These are phyloP conservation scores for Pachyrhynchus sulphureomaculatus DNA, from an alignment of 1,140 invertebrate genomes.

Conservation along the genomic window DNA sequence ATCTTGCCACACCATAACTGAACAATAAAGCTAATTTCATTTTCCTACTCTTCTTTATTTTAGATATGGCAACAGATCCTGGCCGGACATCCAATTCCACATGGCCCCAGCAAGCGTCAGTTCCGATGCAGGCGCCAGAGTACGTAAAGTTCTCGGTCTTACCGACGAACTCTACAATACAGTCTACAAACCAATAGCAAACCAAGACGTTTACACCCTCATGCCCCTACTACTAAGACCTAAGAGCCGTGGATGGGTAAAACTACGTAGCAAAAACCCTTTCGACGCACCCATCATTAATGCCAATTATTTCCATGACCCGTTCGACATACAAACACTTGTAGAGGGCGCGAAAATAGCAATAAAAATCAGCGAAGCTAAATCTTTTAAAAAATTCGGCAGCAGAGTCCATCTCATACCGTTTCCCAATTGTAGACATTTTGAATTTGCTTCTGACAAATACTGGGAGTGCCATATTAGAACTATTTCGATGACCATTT, in stretches of 20 bases:
- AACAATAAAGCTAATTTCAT: not conserved
- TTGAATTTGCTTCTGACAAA: constrained; percentile 70
- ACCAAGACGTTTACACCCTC: constrained; percentile 75
- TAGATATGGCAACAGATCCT: constrained; percentile 60
- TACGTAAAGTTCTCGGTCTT: constrained; percentile 76
- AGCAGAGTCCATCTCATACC: constrained; percentile 72
- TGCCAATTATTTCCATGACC: constrained; percentile 84
- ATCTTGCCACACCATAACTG: too few species aligned
- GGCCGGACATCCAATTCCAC: constrained; percentile 84
- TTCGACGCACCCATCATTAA: constrained; percentile 83
- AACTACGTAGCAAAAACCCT: constrained; percentile 75
- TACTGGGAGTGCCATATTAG: constrained; percentile 85
- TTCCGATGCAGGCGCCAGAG: constrained; percentile 73
- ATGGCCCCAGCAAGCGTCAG: constrained; percentile 84
- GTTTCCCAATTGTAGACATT: constrained; percentile 75
- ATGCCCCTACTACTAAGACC: constrained; percentile 81
- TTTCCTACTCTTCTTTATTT: not conserved
- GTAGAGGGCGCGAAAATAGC: constrained; percentile 79
- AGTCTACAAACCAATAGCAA: constrained; percentile 70
- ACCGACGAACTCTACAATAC: constrained; percentile 79
- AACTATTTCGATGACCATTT: constrained; percentile 84
- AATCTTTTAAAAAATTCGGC: constrained; percentile 78
- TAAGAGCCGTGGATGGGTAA: constrained; percentile 74
- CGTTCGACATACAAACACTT: constrained; percentile 71
- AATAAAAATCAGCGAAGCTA: constrained; percentile 67